phyloP scores from a whole-genome alignment of 2,113 vertebrate genomes.

The Stegastes partitus region DNA sequence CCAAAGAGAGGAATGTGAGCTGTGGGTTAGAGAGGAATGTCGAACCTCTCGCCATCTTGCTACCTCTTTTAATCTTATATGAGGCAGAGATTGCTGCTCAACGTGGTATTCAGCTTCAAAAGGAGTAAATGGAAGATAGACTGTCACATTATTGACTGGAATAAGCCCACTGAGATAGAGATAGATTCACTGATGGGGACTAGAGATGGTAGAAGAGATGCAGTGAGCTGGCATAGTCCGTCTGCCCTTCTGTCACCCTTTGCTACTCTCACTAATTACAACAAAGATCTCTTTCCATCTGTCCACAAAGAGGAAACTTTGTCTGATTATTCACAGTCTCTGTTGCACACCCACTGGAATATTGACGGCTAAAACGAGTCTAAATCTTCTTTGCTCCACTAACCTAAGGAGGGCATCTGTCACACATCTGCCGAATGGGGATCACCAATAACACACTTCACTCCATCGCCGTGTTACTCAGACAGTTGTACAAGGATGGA shows the following conservation, averaged over 20 bases:
- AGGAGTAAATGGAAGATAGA: conserved; percentile 8
- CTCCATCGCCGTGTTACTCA: conserved; percentile 8
- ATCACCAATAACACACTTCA: conserved; percentile 34
- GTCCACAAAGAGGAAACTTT: conserved; percentile 35
- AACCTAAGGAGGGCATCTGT: conserved; percentile 68
- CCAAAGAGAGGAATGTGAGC: conserved; percentile 73
- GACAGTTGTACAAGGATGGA: not conserved
- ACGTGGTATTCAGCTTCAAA: not conserved
- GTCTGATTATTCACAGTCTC: conserved; percentile 41
- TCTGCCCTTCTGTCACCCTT: conserved; percentile 50
- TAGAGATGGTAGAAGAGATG: not conserved
- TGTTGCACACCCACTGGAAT: conserved; percentile 33
- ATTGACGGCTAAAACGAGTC: conserved; percentile 41
- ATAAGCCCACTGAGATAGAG: conserved; percentile 6
- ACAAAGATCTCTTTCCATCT: conserved; percentile 56
- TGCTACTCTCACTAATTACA: conserved; percentile 55
- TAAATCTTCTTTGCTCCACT: conserved; percentile 63
- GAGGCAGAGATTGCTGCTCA: conserved; percentile 6
- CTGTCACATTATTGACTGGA: conserved; percentile 3
- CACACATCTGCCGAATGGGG: conserved; percentile 58
- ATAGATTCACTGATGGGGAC: conserved; percentile 15
- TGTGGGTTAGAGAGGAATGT: conserved; percentile 69
- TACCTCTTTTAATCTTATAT: conserved; percentile 32
- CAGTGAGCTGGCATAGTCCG: conserved; percentile 30
- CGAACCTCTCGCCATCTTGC: conserved; percentile 62